A percentile compares a stretch with the other conserved stretches of the same genome.
Evolutionary conservation across 2,797 vertebrate genomes (phyloP).

Genomic region (Anguilla anguilla): DNA sequence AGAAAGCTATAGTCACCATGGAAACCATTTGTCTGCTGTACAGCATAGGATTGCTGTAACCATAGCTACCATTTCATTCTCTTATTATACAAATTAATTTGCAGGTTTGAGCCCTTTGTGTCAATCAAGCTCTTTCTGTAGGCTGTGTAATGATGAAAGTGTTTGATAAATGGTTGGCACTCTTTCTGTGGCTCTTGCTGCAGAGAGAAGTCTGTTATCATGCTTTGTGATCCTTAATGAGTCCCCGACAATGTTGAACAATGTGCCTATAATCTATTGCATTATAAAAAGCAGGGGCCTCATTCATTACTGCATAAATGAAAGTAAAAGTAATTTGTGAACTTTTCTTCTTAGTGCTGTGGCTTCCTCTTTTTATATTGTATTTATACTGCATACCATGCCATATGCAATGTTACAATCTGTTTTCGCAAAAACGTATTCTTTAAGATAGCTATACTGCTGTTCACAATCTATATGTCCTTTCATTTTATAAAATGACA

Average conservation of each 20-base stretch:
- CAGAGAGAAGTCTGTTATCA: background rate
- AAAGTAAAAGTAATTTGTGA: background rate
- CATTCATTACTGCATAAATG: background rate
- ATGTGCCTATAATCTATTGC: background rate
- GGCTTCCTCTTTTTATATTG: background rate
- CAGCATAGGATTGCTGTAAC: slow-evolving; percentile 42
- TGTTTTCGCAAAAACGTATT: background rate
- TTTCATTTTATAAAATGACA: too few relatives aligned
- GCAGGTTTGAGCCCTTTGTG: slow-evolving; percentile 8
- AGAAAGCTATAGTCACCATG: slow-evolving; percentile 24
- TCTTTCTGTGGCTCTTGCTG: background rate
- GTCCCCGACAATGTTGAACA: background rate
- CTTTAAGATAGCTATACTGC: background rate
- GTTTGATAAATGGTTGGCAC: background rate
- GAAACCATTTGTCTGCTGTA: slow-evolving; percentile 50
- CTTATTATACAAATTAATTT: slow-evolving; percentile 38
- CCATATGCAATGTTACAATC: background rate
- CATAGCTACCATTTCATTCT: slow-evolving; percentile 46
- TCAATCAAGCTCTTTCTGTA: background rate
- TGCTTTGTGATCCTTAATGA: background rate
- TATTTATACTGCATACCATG: background rate
- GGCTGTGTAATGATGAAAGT: background rate
- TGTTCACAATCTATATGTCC: background rate
- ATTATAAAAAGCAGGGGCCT: background rate
- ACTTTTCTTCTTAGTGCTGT: background rate